Evolutionary conservation across 2,888 invertebrate species (phyloP).

Genomic region (Rhamphomyia laevipes): DNA sequence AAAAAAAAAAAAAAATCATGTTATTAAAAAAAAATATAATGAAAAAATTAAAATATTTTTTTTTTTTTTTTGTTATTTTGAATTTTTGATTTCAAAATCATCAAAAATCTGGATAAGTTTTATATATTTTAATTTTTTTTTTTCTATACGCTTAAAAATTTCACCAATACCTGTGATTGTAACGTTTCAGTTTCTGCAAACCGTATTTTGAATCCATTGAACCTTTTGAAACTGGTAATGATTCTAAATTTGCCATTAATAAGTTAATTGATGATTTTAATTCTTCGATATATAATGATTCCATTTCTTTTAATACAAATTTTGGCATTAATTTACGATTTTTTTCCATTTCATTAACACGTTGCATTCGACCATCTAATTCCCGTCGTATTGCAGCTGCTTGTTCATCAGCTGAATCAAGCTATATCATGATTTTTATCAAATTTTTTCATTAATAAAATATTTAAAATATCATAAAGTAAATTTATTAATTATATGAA

Average conservation of each 20-base stretch:
- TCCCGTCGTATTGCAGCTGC: constrained; percentile 98
- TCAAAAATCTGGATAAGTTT: too few species aligned
- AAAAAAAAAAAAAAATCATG: not conserved
- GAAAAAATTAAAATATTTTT: not conserved
- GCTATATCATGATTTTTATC: constrained; percentile 41
- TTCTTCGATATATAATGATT: constrained; percentile 97
- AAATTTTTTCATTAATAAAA: not conserved
- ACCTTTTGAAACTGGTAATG: constrained; percentile 95
- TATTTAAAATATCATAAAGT: not conserved
- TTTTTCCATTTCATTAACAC: constrained; percentile 94
- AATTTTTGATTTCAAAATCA: too few species aligned
- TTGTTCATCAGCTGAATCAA: constrained; percentile 99
- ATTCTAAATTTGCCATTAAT: constrained; percentile 97
- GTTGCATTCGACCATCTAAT: constrained; percentile 93
- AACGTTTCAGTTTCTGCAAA: constrained; percentile 93
- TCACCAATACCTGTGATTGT: constrained; percentile 78
- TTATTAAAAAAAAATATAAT: not conserved
- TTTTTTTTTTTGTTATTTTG: not conserved
- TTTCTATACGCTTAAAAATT: not conserved
- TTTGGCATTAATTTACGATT: constrained; percentile 97
- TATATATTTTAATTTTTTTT: not conserved
- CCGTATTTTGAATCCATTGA: constrained; percentile 96
- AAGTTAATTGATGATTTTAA: constrained; percentile 94
- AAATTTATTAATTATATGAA: not conserved
- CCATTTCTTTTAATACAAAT: constrained; percentile 99